Base-by-base conservation (phyloP, 2,113 vertebrate genomes). In the Ptilorrhoa leucosticta region DNA sequence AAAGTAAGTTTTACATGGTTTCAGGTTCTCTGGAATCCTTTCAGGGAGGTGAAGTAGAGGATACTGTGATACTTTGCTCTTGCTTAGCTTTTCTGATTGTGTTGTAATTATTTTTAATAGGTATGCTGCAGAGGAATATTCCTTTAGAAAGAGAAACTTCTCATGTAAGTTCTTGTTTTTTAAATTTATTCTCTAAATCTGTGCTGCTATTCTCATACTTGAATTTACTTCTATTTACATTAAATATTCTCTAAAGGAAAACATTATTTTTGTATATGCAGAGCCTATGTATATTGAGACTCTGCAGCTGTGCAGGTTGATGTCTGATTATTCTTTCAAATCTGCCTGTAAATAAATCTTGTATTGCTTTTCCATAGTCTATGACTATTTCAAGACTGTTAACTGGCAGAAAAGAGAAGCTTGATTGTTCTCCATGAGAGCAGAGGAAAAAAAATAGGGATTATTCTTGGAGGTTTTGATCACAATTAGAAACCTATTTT, bases 91-190 rank as follows among this genome's bases (percentile, higher is more conserved):
- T 94, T 89, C 77, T 95, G 48, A 82, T 89, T 78, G 37, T 63
- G 72, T 83, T 87, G 11, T 73, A n/a, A 86, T 90, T 92, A 21
- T 90, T 92, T 94, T 86, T 63, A 90, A 77, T 84, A 98, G 98
- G 68, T 87, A 58, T 64, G n/a, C 85, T 64, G 45, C 96, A 70
- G 47, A 94, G 19, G 45, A 94, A 50, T 50, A 6, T 58, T 83
- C 51, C 53, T 40, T 20, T 69, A 72, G 83, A 61, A 81, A 71
- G 11, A 42, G 95, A 97, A 40, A 69, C 91, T 63, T 76, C 44
- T 28, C 56, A 78, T 57, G 98, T 98, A 96, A 98, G 97, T 87
- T 86, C 40, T n/a, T 83, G 7, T 1, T 4, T 76, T 84, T 83
- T 15, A 73, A 79, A 58, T 66, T 72, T 78, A 35, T 31, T 90